phyloP scores from a whole-genome alignment of 2,113 vertebrate species.

The Muntiacus muntjak region DNA sequence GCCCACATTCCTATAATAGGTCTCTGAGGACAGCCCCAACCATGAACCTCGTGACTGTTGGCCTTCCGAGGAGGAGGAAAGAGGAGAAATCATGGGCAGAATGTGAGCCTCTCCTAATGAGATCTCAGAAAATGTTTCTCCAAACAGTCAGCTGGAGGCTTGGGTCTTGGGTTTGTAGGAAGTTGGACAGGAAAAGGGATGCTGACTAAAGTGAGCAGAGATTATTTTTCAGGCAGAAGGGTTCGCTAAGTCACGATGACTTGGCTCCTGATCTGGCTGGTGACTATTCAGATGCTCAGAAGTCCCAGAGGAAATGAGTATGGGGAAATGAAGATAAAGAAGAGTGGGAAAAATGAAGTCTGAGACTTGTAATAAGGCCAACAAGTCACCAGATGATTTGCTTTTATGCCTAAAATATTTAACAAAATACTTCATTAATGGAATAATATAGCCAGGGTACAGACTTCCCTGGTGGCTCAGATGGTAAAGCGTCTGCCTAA shows the following conservation, averaged over 20 bases:
- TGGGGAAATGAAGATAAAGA: not conserved
- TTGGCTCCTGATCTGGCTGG: not conserved
- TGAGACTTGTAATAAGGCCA: not conserved
- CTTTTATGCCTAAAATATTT: not conserved
- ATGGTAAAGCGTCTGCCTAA: too few relatives aligned
- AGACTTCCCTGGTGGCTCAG: too few relatives aligned
- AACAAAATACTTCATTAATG: not conserved
- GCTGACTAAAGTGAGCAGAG: not conserved
- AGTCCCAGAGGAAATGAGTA: not conserved
- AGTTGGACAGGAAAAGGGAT: not conserved
- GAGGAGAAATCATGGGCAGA: not conserved
- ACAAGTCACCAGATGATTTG: not conserved
- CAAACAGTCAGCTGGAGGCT: not conserved
- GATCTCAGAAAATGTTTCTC: not conserved
- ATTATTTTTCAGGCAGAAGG: not conserved
- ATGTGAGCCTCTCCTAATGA: not conserved
- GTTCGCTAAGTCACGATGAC: not conserved
- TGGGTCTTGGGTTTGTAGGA: not conserved
- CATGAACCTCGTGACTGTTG: not conserved
- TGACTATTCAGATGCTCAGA: not conserved
- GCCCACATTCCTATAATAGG: not conserved
- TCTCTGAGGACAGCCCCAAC: accelerated
- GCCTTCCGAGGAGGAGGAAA: not conserved
- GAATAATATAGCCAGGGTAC: not conserved
- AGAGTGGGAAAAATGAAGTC: not conserved